Conservation (phyloP, 1,140 invertebrate genomes). For the Chironomus striatipennis region DNA sequence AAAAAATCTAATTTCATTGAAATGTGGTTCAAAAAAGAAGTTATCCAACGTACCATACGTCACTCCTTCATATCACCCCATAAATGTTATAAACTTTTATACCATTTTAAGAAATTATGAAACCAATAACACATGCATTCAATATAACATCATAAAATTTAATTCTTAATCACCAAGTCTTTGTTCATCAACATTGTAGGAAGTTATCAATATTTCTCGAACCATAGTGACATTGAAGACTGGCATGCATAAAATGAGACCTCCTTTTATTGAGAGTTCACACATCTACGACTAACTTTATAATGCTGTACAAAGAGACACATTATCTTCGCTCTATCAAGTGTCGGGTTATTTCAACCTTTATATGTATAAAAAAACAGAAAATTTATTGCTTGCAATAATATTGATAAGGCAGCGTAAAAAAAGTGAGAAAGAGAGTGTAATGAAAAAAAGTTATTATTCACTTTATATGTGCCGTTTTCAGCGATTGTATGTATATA, state of each 20-base stretch:
- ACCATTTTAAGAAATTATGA: too few species aligned
- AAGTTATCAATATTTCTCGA: neutral
- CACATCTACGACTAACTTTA: neutral
- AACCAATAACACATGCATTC: too few species aligned
- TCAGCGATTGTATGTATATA: neutral
- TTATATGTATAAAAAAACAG: neutral
- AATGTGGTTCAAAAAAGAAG: too few species aligned
- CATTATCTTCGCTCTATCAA: conserved; percentile 5
- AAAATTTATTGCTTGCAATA: conserved; percentile 14
- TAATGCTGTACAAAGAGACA: neutral
- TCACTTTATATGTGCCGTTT: neutral
- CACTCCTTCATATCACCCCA: too few species aligned
- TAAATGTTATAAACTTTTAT: too few species aligned
- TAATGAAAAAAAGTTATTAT: neutral
- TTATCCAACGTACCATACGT: too few species aligned
- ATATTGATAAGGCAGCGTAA: neutral
- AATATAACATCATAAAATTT: too few species aligned
- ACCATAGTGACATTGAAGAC: neutral
- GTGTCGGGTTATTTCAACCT: neutral
- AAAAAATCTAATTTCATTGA: too few species aligned
- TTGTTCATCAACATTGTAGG: neutral
- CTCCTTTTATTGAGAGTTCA: neutral
- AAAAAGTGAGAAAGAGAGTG: neutral
- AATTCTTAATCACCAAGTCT: too few species aligned
- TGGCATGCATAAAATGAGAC: neutral